Evolutionary conservation across 2,113 vertebrate species (phyloP), one percentile per base, ranked within the genome.

Genomic region (Parus major): DNA sequence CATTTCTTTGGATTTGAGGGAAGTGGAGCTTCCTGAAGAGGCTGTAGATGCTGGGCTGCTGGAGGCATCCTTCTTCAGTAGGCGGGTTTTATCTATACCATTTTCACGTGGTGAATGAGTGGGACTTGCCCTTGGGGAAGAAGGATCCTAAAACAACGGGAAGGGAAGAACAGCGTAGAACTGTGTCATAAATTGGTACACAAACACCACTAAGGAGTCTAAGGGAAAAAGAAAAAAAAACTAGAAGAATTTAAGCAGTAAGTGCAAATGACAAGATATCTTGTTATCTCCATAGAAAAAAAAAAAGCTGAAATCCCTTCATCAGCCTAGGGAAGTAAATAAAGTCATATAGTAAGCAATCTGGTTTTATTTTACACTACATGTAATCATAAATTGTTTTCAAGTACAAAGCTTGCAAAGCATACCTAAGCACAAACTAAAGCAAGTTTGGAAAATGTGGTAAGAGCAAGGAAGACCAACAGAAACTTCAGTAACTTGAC

Each of bases 1-100:
- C 63, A 98, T 98, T 97, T 99, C 98, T 98, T 99, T 99, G 95
- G 98, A 99, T 97, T 98, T 99, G 84, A 98, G 97, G 50, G 98
- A 99, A 79, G 98, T 92, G 10, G 98, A 98, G 91, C 98, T 99
- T 95, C 98, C 98, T 23, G 98, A 98, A 71, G 98, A 99, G 42
- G 98, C 98, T 0, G 98, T 98, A 79, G 98, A 99, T 8, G 98
- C 98, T 8, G 98, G 98, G 92, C 98, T 99, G 66, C 98, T 98
- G 9, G 98, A 99, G 39, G 98, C 98, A 24, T 99, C 98, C 91
- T 99, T 99, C 92, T 99, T 99, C 35, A 98, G 94, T 16, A 98
- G 80, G 9, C 98, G 98, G 22, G 87, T 98, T 97, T 98, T 98
- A 90, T 99, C 98, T n/a, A 98, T 97, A 42, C 98, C 98, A 0